Evolutionary conservation across 2,888 invertebrate genomes (phyloP).

Genomic region (Catocala sponsa): DNA sequence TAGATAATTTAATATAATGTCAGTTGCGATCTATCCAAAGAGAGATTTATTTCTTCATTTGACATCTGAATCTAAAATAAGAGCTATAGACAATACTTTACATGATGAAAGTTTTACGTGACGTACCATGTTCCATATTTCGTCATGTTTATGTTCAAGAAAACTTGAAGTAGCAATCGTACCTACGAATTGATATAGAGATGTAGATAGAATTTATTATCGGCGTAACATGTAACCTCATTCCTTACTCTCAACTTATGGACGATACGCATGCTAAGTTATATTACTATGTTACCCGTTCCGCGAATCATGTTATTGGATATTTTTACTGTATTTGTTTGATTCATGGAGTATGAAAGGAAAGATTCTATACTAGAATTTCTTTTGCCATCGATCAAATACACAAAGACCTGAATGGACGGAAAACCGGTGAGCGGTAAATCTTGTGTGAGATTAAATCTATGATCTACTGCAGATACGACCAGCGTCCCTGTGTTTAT

Average conservation of each 20-base stretch:
- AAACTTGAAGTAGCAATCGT: slow-evolving; percentile 18
- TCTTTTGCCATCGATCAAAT: neutral
- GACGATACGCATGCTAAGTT: slow-evolving; percentile 43
- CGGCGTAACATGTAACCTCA: slow-evolving; percentile 34
- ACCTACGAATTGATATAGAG: slow-evolving; percentile 15
- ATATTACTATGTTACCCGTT: slow-evolving; percentile 20
- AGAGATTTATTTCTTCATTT: no score
- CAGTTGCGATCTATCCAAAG: no score
- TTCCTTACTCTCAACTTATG: slow-evolving; percentile 42
- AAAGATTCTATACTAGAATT: neutral
- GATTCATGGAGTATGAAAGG: neutral
- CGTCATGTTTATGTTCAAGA: slow-evolving; percentile 24
- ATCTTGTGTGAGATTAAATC: slow-evolving; percentile 3
- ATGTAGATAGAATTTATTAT: slow-evolving; percentile 47
- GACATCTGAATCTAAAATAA: neutral
- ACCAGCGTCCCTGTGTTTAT: neutral
- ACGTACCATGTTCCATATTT: neutral
- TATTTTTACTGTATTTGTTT: neutral
- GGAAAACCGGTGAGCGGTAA: neutral
- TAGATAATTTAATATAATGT: no score
- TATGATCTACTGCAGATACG: neutral
- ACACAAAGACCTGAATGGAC: neutral
- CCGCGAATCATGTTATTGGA: slow-evolving; percentile 15
- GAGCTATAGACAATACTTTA: neutral
- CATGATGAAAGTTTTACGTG: neutral